Percentiles rank a stretch among this genome's conserved stretches.
phyloP scores from a whole-genome alignment of 2,797 vertebrate species.

The Podargus strigoides region DNA sequence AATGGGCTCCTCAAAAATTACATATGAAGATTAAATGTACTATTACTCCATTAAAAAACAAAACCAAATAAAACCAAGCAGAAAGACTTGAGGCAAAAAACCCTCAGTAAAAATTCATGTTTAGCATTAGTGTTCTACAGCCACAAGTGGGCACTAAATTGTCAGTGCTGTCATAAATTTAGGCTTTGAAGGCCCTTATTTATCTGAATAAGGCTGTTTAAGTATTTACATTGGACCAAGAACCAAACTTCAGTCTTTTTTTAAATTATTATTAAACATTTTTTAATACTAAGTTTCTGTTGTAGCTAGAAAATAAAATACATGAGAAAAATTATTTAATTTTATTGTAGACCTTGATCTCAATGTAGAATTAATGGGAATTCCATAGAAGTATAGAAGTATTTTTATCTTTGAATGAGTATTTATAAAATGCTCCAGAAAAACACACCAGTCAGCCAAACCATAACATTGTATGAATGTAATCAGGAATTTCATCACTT shows the following conservation, averaged over 20 bases:
- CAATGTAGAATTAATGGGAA: background rate
- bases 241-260: background rate
- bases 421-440: background rate
- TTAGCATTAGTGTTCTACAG: background rate
- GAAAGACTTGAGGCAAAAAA: background rate
- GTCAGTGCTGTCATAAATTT: background rate
- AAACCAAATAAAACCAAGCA: background rate
- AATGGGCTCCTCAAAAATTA: background rate
- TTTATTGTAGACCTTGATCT: background rate
- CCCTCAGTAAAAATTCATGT: too few relatives aligned
- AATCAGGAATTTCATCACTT: background rate
- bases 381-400: background rate
- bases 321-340: fast-evolving
- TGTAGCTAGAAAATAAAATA: background rate
- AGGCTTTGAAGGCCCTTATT: background rate
- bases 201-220: background rate
- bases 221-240: background rate
- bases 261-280: background rate
- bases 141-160: background rate
- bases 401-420: background rate
- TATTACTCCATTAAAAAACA: background rate
- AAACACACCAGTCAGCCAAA: background rate
- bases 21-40: background rate
- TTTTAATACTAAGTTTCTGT: background rate
- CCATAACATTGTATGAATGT: background rate